Evolutionary conservation across 2,113 vertebrate genomes (phyloP), one percentile per base, ranked within the genome.

Genomic region (Pampusana beccarii): DNA sequence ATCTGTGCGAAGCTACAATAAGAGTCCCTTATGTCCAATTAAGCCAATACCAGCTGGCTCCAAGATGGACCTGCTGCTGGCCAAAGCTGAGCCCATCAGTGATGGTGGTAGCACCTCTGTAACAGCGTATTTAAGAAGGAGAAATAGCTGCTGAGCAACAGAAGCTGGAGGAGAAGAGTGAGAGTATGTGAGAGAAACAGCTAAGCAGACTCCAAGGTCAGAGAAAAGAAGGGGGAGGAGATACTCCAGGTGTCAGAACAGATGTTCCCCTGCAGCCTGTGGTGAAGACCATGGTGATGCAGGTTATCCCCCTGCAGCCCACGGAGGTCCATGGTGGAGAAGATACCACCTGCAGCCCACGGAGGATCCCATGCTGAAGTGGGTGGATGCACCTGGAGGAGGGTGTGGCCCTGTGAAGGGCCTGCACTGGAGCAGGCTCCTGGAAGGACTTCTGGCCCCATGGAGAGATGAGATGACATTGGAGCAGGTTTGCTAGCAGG

Each of bases 21-120:
- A 61, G 8, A 4, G 46, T 86, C 4, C 9, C 3, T 9, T 6
- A 0, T 50, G 15, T 51, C 28, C 11, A 3, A 54, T 5, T 42
- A 8, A 38, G 20, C 6, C 7, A 50, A n/a, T 9, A 11, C 9
- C 44, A 33, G 31, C 20, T 2, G 2, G 29, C 48, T 61, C 23
- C 54, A 36, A 42, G 31, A 50, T 3, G 2, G 17, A 56, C 10
- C 16, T 1, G 0, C 5, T 7, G 16, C 44, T 44, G 16, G 8
- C 44, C 44, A 44, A 44, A 16, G 44, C 44, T 44, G 44, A 44
- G 17, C 44, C 44, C 17, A 44, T 44, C 44, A 44, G 44, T 44
- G 44, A 44, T 44, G 44, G 16, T 44, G 17, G 44, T 44, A 9
- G 16, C 16, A 16, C 16, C 44, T 44, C 17, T 44, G 44, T 16